Percentiles rank a stretch among this genome's conserved stretches.
phyloP scores from a whole-genome alignment of 2,797 vertebrate genomes.

The Cirrhinus molitorella region DNA sequence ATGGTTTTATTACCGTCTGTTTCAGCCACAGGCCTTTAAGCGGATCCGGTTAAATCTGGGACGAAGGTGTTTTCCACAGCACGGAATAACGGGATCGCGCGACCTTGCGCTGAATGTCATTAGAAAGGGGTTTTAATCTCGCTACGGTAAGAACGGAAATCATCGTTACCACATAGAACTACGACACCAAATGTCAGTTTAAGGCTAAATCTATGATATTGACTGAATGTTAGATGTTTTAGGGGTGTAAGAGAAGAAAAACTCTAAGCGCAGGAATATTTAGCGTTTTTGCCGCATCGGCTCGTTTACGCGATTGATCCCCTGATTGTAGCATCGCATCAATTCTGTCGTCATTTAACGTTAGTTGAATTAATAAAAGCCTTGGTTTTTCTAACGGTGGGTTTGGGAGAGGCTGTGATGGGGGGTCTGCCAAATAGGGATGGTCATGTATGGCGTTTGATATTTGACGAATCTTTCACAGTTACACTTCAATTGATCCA shows the following conservation, averaged over 20 bases:
- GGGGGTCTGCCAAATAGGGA: not conserved
- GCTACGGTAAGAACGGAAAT: constrained; percentile 73
- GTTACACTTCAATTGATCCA: constrained; percentile 5
- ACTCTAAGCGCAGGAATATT: not conserved
- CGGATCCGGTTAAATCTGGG: not conserved
- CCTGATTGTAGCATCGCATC: not conserved
- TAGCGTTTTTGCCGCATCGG: not conserved
- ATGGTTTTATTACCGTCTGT: constrained; percentile 25
- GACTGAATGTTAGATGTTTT: not conserved
- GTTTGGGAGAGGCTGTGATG: constrained; percentile 9
- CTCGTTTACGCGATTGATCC: not conserved
- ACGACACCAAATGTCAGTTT: not conserved
- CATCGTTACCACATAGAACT: not conserved
- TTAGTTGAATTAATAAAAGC: not conserved
- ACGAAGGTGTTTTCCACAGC: not conserved
- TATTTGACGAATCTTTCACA: not conserved
- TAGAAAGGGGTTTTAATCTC: constrained; percentile 66
- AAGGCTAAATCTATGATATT: not conserved
- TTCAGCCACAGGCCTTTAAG: constrained; percentile 16
- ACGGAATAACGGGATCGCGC: constrained; percentile 48
- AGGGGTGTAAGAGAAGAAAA: not conserved
- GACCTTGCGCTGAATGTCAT: constrained; percentile 79
- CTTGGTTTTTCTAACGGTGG: not conserved
- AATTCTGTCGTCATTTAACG: not conserved
- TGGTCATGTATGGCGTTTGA: not conserved